A percentile compares a stretch with the other conserved stretches of the same genome.
These are phyloP conservation scores for Myotis brandtii DNA, from an alignment of 2,113 vertebrate species.

Conservation along the genomic window DNA sequence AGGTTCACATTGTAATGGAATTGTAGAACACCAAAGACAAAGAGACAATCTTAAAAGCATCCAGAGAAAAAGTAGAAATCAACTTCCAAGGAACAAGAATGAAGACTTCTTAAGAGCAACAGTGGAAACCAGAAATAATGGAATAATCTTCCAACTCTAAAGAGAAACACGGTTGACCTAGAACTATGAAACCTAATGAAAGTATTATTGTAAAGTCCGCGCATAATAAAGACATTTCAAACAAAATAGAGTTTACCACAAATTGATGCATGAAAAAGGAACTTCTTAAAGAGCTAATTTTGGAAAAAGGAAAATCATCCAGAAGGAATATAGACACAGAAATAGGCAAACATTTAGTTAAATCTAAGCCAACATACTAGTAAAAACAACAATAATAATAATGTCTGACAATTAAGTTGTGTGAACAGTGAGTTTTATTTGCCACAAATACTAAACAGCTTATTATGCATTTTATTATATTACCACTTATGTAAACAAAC, in stretches of 20 bases:
- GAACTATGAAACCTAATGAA: not conserved
- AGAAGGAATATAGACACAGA: not conserved
- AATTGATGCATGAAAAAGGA: not conserved
- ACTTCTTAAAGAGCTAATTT: not conserved
- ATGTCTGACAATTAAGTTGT: not conserved
- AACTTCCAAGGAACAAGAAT: not conserved
- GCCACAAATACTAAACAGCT: not conserved
- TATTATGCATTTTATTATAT: not conserved
- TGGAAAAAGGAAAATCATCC: not conserved
- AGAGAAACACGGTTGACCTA: not conserved
- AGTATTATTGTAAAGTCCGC: not conserved
- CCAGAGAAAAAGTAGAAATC: not conserved
- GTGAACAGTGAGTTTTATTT: slow-evolving; percentile 15
- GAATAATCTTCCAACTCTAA: not conserved
- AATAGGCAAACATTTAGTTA: not conserved
- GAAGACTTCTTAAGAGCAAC: not conserved
- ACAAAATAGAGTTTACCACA: not conserved
- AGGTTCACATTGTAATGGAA: not conserved
- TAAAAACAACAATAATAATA: not conserved
- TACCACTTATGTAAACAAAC: not conserved
- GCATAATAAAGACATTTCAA: not conserved
- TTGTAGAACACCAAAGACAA: not conserved
- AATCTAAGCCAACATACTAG: not conserved
- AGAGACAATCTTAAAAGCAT: not conserved
- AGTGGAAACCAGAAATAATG: not conserved